These are phyloP conservation scores for Chrosomus eos DNA, from an alignment of 2,797 vertebrate genomes.

Conservation along the genomic window DNA sequence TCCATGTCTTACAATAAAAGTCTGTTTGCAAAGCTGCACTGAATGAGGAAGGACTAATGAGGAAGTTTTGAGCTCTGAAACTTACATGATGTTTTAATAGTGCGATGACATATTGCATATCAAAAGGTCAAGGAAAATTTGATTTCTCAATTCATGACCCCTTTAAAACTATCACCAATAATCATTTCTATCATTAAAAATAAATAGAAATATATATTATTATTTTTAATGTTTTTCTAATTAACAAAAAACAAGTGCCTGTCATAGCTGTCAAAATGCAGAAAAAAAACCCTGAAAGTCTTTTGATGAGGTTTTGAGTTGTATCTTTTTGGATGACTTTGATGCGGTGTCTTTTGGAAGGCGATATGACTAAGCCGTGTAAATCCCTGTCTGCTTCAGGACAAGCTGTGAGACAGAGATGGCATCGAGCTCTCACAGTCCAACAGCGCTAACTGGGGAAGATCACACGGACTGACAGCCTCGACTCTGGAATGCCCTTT, in stretches of 20 bases:
- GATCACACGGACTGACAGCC: constrained; percentile 97
- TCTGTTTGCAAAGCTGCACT: background rate
- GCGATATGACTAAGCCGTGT: constrained; percentile 99
- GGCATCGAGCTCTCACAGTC: constrained; percentile 99
- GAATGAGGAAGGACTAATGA: background rate
- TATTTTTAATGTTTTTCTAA: constrained; percentile 21
- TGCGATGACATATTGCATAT: background rate
- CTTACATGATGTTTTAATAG: background rate
- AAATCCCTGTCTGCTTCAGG: constrained; percentile 99
- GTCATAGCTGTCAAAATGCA: constrained; percentile 79
- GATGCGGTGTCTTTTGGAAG: constrained; percentile 86
- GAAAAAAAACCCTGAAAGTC: constrained; percentile 72
- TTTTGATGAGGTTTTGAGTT: constrained; percentile 90
- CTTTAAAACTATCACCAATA: constrained; percentile 56
- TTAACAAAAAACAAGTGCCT: constrained; percentile 64
- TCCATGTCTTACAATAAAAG: background rate
- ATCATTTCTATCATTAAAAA: constrained; percentile 57
- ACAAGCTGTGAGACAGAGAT: constrained; percentile 99
- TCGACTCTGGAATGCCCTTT: constrained; percentile 95
- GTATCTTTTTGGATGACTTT: constrained; percentile 73
- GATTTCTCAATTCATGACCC: background rate
- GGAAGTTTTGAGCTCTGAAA: background rate
- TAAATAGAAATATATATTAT: constrained; percentile 7
- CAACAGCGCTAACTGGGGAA: constrained; percentile 99
- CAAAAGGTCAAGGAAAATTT: background rate